A percentile compares a stretch with the other conserved stretches of the same genome.
phyloP scores from a whole-genome alignment of 1,140 invertebrate species.

The Bursaphelenchus mucronatus region DNA sequence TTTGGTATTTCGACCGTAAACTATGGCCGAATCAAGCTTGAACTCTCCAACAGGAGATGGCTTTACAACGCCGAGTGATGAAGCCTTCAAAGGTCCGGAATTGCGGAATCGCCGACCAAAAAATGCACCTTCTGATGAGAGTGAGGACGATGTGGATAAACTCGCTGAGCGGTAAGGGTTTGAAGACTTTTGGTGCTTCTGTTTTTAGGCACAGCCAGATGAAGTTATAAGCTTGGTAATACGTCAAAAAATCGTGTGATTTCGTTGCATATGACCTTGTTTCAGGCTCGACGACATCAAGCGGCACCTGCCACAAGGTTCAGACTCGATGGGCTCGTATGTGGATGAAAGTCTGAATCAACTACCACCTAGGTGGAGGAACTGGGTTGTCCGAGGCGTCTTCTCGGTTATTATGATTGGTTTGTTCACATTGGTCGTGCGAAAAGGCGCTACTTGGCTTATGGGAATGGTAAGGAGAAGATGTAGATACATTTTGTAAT shows the following conservation, averaged over 20 bases:
- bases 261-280: background rate
- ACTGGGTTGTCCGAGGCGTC: conserved; percentile 93
- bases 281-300: conserved; percentile 25
- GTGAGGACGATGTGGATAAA: conserved; percentile 32
- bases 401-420: conserved; percentile 95
- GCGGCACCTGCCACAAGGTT: conserved; percentile 37
- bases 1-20: no score
- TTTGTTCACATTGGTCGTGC: conserved; percentile 87
- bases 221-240: background rate
- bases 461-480: conserved; percentile 77
- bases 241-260: background rate
- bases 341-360: conserved; percentile 31
- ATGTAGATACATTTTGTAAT: conserved; percentile 6
- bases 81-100: background rate
- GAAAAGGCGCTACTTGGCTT: conserved; percentile 85
- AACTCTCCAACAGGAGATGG: no score
- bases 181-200: conserved; percentile 6
- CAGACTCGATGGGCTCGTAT: conserved; percentile 39
- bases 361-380: conserved; percentile 75
- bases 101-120: conserved; percentile 15
- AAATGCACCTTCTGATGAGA: conserved; percentile 17
- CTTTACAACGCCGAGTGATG: no score
- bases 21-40: no score
- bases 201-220: conserved; percentile 12
- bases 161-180: conserved; percentile 33